Base-by-base conservation (phyloP, 2,888 invertebrate species). In the Apantesis nais region DNA sequence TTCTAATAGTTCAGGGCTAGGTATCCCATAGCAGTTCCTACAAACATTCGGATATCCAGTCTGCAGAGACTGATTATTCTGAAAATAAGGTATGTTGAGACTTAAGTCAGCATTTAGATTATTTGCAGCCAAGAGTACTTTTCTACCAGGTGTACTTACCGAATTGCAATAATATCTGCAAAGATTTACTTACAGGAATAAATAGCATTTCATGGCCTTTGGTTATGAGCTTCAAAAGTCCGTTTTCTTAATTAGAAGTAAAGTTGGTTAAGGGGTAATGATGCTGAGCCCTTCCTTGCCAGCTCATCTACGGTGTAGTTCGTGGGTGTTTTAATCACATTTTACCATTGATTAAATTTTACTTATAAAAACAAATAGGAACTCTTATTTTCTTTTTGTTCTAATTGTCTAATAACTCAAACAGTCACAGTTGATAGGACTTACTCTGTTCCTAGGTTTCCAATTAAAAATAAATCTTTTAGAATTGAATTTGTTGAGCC, bases 381-480 rank as follows among this genome's bases (percentile, higher is more conserved):
- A 48, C 22, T 48, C 22, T 2, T 22, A 48, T 48, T n/a, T 48
- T 2, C 22, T 22, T 48, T 48, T 48, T 52, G 2, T 7, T 52
- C 9, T n/a, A 52, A 9, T n/a, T 11, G 48, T 52, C n/a, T 5
- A 48, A 48, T 41, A 22, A 1, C 48, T 48, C 22, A 52, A 52
- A 14, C 25, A 11, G n/a, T 52, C 25, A 16, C 58, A 58, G 58
- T 29, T 29, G 58, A 3, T 58, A 29, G 29, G 58, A 58, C 1
- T 62, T 16, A 41, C 12, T 70, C 65, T 71, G 66, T 70, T 34
- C 34, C 68, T 62, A 71, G 64, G 52, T 64, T 70, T 70, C 60
- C 74, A 7, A 12, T 63, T 66, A 58, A 66, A 29, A 44, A 29
- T 12, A 11, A 60, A 29, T 16, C 44, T 61, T 44, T 31, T 31